phyloP scores from a whole-genome alignment of 2,797 vertebrate species.

The Eulemur mongoz region DNA sequence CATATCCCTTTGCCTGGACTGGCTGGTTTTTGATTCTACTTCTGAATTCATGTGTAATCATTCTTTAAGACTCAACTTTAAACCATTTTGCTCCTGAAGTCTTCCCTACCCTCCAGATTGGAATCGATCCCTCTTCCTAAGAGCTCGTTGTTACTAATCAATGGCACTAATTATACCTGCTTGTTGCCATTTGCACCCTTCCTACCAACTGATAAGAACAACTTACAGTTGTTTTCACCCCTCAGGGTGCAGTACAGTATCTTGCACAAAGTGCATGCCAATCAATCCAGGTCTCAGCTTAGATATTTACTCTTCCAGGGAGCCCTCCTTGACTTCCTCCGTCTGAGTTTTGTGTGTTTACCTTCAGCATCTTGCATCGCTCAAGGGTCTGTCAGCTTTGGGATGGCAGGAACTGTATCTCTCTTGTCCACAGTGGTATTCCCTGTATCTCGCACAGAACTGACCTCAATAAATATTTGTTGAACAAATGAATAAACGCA shows the following conservation, averaged over 20 bases:
- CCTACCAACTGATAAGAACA: not conserved
- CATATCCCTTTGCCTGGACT: not conserved
- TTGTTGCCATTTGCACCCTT: not conserved
- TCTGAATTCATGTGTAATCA: not conserved
- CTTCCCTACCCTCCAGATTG: not conserved
- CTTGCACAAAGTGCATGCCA: not conserved
- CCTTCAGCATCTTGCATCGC: not conserved
- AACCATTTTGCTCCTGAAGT: not conserved
- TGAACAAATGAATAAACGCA: not conserved
- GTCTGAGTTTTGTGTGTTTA: not conserved
- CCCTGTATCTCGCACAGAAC: not conserved
- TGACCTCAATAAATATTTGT: constrained; percentile 5
- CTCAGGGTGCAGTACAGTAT: not conserved
- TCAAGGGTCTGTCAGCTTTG: not conserved
- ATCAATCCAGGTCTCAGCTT: not conserved
- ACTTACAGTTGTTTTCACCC: not conserved
- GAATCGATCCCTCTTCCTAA: not conserved
- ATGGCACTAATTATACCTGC: not conserved
- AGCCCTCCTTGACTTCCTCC: not conserved
- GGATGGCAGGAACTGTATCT: not conserved
- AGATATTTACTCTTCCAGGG: not conserved
- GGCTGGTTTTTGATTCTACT: not conserved
- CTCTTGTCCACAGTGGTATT: not conserved
- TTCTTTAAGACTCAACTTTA: not conserved
- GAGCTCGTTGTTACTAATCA: not conserved